These are phyloP conservation scores for Cichlasoma orientale DNA, from an alignment of 2,797 vertebrate species.

Conservation along the genomic window DNA sequence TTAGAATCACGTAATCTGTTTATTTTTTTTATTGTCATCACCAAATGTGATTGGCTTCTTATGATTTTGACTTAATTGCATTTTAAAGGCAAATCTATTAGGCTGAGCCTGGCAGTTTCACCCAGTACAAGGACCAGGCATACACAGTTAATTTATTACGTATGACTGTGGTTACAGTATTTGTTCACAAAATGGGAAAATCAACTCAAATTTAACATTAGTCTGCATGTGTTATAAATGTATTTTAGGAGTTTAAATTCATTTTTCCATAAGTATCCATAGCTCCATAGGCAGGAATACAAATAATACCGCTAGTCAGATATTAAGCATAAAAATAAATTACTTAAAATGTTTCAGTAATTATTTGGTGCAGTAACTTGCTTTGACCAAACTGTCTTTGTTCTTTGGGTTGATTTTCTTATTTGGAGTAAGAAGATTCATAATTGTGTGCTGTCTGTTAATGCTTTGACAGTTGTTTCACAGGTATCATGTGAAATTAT, in stretches of 20 bases:
- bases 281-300: not conserved
- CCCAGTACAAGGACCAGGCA: conserved; percentile 10
- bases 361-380: not conserved
- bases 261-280: not conserved
- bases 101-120: not conserved
- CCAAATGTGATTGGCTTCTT: not conserved
- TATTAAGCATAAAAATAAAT: not conserved
- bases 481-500: conserved; percentile 66
- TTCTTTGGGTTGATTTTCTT: conserved; percentile 56
- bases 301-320: not conserved
- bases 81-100: conserved; percentile 2
- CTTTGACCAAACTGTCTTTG: not conserved
- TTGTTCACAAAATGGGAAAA: conserved; percentile 36
- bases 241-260: not conserved
- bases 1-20: not conserved
- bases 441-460: conserved; percentile 61
- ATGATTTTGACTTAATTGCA: not conserved
- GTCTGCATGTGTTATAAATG: not conserved
- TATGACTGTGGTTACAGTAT: conserved; percentile 10
- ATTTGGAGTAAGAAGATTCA: conserved; percentile 18
- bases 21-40: not conserved
- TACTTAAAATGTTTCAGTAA: not conserved
- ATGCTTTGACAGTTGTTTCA: conserved; percentile 67
- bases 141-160: not conserved
- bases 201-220: conserved; percentile 30